Conservation (phyloP, 2,888 invertebrate species). For the Clivina fossor region DNA sequence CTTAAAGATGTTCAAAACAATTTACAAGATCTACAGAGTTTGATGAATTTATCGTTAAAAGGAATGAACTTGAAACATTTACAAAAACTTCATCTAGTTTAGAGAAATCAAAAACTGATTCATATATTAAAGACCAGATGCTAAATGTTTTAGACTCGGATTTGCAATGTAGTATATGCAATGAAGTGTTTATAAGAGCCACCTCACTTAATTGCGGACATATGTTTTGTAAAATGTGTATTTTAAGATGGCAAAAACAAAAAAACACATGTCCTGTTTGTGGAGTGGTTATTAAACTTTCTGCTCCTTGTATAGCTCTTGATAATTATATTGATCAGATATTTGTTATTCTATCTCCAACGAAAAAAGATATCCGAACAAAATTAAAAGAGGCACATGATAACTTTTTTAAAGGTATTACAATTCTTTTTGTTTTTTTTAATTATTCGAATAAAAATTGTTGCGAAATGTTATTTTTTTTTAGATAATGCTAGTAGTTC, state of each 20-base stretch:
- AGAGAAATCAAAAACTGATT: conserved; percentile 32
- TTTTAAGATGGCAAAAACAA: conserved; percentile 68
- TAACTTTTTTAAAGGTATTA: too few species aligned
- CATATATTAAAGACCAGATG: conserved; percentile 40
- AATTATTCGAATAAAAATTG: too few species aligned
- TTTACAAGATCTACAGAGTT: conserved; percentile 52
- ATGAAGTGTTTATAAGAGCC: conserved; percentile 71
- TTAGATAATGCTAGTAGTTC: too few species aligned
- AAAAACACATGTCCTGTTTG: conserved; percentile 74
- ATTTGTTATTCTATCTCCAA: conserved; percentile 61
- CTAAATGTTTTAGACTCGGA: conserved; percentile 63
- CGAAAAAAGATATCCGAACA: conserved; percentile 58
- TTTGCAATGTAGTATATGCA: conserved; percentile 73
- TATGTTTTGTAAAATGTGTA: conserved; percentile 73
- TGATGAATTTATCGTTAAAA: conserved; percentile 52
- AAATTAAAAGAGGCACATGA: conserved; percentile 51
- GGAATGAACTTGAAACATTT: conserved; percentile 54
- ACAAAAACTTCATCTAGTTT: conserved; percentile 37
- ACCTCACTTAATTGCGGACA: conserved; percentile 73
- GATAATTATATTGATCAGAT: conserved; percentile 75
- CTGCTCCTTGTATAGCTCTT: conserved; percentile 64
- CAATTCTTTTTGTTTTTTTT: too few species aligned
- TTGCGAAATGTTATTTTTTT: too few species aligned
- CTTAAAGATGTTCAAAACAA: conserved; percentile 51
- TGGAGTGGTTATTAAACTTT: conserved; percentile 54